A percentile compares a stretch with the other conserved stretches of the same genome.
Conservation (phyloP, 2,797 vertebrate genomes). For the Gobio occitaniae region DNA sequence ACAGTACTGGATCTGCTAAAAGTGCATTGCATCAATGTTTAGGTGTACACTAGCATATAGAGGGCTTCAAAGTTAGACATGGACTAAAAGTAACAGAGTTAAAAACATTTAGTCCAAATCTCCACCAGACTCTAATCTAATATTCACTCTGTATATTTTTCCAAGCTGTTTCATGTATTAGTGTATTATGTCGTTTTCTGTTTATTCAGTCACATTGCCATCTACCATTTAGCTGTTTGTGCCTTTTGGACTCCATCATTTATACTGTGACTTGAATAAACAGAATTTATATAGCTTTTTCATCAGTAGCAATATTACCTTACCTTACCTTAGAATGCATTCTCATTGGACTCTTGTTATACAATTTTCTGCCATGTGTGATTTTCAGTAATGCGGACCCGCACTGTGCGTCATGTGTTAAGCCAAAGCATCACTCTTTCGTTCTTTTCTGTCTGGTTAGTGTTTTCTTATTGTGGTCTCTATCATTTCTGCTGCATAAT, state of each 20-base stretch:
- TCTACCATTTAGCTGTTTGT: constrained; percentile 19
- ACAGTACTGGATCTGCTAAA: background rate
- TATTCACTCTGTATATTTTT: background rate
- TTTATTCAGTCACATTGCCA: constrained; percentile 23
- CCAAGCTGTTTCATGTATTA: background rate
- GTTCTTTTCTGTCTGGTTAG: background rate
- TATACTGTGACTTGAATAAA: constrained; percentile 22
- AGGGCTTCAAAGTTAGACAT: background rate
- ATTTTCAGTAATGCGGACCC: constrained; percentile 10
- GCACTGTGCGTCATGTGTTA: background rate
- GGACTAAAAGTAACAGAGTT: background rate
- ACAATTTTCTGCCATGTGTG: constrained; percentile 24
- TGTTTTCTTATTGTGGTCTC: background rate
- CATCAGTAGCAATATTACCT: background rate
- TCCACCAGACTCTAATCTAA: background rate
- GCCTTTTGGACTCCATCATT: constrained; percentile 1
- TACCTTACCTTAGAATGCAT: constrained; percentile 6
- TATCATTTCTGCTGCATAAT: constrained; percentile 31
- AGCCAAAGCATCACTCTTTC: background rate
- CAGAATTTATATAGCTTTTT: background rate
- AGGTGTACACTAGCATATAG: background rate
- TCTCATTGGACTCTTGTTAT: constrained; percentile 25
- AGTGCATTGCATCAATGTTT: background rate
- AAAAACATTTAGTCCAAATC: background rate
- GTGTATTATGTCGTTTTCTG: background rate